phyloP scores from a whole-genome alignment of 1,140 invertebrate genomes.

The Zaprionus lachaisei region DNA sequence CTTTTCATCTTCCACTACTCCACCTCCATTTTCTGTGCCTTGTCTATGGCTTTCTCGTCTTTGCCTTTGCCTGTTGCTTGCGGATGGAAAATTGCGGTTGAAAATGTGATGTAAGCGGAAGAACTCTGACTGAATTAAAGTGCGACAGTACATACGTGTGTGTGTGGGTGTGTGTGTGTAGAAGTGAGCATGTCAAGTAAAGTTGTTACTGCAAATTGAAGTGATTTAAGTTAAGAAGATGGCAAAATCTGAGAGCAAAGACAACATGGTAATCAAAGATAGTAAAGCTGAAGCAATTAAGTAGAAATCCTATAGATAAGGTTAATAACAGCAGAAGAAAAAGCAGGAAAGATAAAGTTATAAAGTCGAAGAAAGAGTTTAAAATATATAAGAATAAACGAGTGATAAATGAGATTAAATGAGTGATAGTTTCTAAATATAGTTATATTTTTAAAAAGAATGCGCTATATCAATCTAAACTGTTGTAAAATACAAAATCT shows the following conservation, averaged over 20 bases:
- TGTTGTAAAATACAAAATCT: no score
- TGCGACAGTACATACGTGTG: background rate
- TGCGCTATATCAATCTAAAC: no score
- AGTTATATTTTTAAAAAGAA: fast-evolving
- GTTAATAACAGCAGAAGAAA: background rate
- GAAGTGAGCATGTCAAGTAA: slow-evolving; percentile 7
- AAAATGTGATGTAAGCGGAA: slow-evolving; percentile 44
- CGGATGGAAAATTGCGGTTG: slow-evolving; percentile 40
- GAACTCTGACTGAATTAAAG: slow-evolving; percentile 26
- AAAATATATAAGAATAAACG: no score
- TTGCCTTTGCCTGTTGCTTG: slow-evolving; percentile 39
- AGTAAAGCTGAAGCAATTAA: background rate
- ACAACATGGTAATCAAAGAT: background rate
- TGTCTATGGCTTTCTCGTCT: background rate
- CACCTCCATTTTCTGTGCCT: no score
- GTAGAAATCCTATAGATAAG: background rate
- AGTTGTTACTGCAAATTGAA: slow-evolving; percentile 19
- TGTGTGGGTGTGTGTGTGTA: slow-evolving; percentile 11
- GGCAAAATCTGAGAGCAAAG: background rate
- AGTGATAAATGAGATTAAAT: no score
- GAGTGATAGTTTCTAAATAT: no score
- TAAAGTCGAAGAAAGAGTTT: no score
- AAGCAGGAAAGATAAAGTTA: background rate
- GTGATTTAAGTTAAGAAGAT: slow-evolving; percentile 1
- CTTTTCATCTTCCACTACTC: background rate